Evolutionary conservation across 2,113 vertebrate genomes (phyloP), one percentile per base, ranked within the genome.

Genomic region (Axis porcinus): DNA sequence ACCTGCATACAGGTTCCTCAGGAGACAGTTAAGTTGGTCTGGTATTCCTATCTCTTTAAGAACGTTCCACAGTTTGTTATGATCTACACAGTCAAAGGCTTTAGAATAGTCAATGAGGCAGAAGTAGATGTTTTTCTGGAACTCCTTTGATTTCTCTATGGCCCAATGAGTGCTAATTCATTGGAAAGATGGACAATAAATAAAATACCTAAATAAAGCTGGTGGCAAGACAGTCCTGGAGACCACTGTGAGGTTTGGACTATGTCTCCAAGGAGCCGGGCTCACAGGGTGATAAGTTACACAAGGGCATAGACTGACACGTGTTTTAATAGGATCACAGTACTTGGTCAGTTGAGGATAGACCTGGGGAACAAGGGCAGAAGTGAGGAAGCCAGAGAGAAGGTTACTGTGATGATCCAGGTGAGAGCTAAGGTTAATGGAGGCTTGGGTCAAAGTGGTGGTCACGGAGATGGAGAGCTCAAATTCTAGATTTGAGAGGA

Each of bases 311-410:
- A 14, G 3, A 4, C 58, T 57, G 85, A 27, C 1, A 7, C 0
- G 0, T 28, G 1, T 28, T 47, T 43, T 3, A 45, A 4, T 3
- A 21, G 74, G 14, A 17, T 55, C 28, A 16, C 15, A 6, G 0
- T 1, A 0, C 16, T 3, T 23, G 8, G 36, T n/a, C 0, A 14
- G 19, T 45, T 52, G 45, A 13, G n/a, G 30, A 33, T 6, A 27
- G 28, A 55, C 21, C 1, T 3, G 5, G 23, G 5, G 10, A 13
- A 6, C 15, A 13, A 30, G 47, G 7, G 11, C 25, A 43, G 76
- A 47, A 16, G 10, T 33, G 15, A 33, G 50, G 36, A 30, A 2
- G 76, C 30, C 40, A 23, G 86, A 3, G 30, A 36, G 58, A 55
- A 43, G 93, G 2, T 17, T 9, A 28, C 0, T 2, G 33, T 13